Evolutionary conservation across 2,888 invertebrate species (phyloP), one percentile per base, ranked within the genome.

Genomic region (Physocephala rufipes): DNA sequence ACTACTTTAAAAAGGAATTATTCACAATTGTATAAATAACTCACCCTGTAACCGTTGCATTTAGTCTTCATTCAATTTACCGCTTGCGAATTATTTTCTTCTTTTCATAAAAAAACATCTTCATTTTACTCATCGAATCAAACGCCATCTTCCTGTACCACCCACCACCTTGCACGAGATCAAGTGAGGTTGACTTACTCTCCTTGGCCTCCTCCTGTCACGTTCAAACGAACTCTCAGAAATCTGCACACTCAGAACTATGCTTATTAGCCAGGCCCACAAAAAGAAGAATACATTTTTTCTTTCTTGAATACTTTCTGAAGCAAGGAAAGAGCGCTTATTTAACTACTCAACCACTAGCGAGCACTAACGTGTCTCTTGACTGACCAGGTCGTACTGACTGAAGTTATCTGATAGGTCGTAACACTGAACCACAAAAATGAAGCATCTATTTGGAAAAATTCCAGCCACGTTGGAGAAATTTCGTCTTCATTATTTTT

Each of bases 331-430:
- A 55, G 55, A 65, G 58, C 74, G 66, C 81, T 79, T 82, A 82
- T 82, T 83, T 82, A 83, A 81, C 82, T 82, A 83, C 77, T 83
- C 83, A 82, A 82, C 78, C 75, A n/a, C n/a, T n/a, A n/a, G n/a
- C n/a, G 72, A 76, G 81, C 82, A 79, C 78, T 78, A 81, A 13
- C 26, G 26, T 19, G 79, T 81, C 26, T 43, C 78, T 77, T 75
- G 78, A 80, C 83, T 82, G 79, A 77, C 83, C 82, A 83, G 82
- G 82, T 80, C 79, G 82, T 81, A 83, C 82, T 83, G 79, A 83
- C 76, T 76, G 71, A 68, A 66, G 81, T 80, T 81, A 82, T 82
- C 83, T 83, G 82, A 82, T 82, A 82, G 81, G 49, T 68, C 51
- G 30, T 51, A 21, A 62, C 51, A 36, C 30, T 68, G 61, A 19